phyloP scores from a whole-genome alignment of 2,888 invertebrate genomes.

The Mongoloraphidia duomilia region DNA sequence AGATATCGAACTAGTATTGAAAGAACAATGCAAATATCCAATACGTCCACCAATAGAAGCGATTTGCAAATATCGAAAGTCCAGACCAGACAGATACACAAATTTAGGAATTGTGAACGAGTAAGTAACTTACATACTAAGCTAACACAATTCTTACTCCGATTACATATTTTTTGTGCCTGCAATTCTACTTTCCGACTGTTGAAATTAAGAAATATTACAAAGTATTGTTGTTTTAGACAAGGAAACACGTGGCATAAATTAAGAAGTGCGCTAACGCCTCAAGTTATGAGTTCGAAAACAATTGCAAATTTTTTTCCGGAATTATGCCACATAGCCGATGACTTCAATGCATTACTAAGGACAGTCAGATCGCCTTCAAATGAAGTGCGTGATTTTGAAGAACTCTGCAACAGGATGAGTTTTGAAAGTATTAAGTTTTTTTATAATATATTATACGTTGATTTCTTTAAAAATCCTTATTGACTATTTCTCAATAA shows the following conservation, averaged over 20 bases:
- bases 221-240: constrained; percentile 27
- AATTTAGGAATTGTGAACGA: constrained; percentile 72
- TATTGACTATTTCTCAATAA: neutral
- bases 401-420: constrained; percentile 60
- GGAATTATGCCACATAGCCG: constrained; percentile 56
- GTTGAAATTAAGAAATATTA: neutral
- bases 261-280: constrained; percentile 55
- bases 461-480: neutral
- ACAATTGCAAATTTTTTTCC: constrained; percentile 63
- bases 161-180: neutral
- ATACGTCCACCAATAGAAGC: constrained; percentile 73
- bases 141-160: constrained; percentile 2
- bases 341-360: constrained; percentile 60
- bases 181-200: neutral
- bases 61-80: constrained; percentile 56
- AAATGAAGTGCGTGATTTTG: constrained; percentile 44
- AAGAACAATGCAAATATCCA: constrained; percentile 57
- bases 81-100: constrained; percentile 64
- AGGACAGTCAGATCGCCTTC: constrained; percentile 35
- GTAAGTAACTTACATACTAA: constrained; percentile 37
- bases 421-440: constrained; percentile 54
- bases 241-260: constrained; percentile 68
- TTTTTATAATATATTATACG: constrained; percentile 2
- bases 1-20: constrained; percentile 65
- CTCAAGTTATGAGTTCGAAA: constrained; percentile 59